Base-by-base conservation (phyloP, 1,140 invertebrate genomes). In the Daktulosphaira vitifoliae region DNA sequence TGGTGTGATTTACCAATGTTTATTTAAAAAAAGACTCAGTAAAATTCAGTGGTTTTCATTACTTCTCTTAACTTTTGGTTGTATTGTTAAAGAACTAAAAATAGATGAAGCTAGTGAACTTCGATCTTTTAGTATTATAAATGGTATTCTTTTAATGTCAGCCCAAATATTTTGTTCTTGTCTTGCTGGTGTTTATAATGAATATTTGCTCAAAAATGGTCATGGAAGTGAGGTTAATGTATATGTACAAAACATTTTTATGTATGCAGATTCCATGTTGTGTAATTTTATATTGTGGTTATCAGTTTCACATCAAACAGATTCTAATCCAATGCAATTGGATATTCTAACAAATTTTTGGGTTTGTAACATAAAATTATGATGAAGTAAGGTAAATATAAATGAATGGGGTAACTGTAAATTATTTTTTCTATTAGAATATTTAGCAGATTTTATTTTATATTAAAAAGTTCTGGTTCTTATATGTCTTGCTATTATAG, bases 171-270 rank as follows among this genome's bases (percentile, higher is more conserved):
- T 95, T 66, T 95, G 88, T 70, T 97, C 93, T 0, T 96, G 92
- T 69, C 77, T 95, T 69, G 94, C 94, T 15, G 93, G 94, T 16
- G 94, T 96, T 11, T 98, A 96, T 74, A 97, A 96, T 75, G 94
- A 98, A 76, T 95, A 92, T 77, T 77, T 98, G 39, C 76, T 98
- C 0, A 98, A 98, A 79, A 84, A 82, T 26, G 53, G 42, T 2
- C 83, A 86, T 68, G 89, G 89, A 25, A 81, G 82, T 13, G 82
- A 86, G 68, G 84, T 94, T 0, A 86, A 94, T 74, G 89, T 97
- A 68, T 92, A 92, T 77, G 76, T 96, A 66, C 94, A 97, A 77
- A 98, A 97, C 78, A 82, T 93, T 1, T 97, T 93, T 72, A 95
- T 97, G 90, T 97, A 97, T 74, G 71, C 93, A 11, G 90, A 97